phyloP scores from a whole-genome alignment of 2,113 vertebrate genomes.

The Hiodon tergisus region DNA sequence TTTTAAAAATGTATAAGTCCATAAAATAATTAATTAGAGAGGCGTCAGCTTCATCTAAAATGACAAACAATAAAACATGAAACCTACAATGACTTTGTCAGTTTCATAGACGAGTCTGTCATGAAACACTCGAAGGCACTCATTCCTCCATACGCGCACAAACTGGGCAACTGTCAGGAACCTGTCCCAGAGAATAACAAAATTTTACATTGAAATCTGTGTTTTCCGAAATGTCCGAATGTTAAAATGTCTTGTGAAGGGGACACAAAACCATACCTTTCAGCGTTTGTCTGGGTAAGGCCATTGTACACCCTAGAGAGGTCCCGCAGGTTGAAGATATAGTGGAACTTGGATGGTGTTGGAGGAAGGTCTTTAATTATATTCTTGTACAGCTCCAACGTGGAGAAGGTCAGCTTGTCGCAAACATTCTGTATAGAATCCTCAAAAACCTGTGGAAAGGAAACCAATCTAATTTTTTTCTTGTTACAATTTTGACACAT shows the following conservation, averaged over 20 bases:
- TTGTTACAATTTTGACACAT: too few relatives aligned
- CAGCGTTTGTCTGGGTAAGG: slow-evolving; percentile 73
- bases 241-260: background rate
- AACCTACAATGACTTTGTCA: slow-evolving; percentile 81
- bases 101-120: slow-evolving; percentile 82
- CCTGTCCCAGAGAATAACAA: slow-evolving; percentile 49
- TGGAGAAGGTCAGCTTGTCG: slow-evolving; percentile 76
- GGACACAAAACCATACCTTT: slow-evolving; percentile 62
- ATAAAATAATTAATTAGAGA: background rate
- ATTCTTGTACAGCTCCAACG: slow-evolving; percentile 75
- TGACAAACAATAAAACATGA: background rate
- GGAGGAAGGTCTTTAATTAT: slow-evolving; percentile 82
- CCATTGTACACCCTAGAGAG: slow-evolving; percentile 85
- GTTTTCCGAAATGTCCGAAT: background rate
- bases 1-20: background rate
- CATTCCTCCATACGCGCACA: slow-evolving; percentile 94
- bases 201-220: background rate
- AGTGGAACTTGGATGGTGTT: slow-evolving; percentile 95
- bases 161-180: slow-evolving; percentile 78
- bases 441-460: slow-evolving; percentile 65
- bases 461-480: background rate
- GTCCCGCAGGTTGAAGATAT: slow-evolving; percentile 93
- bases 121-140: slow-evolving; percentile 89
- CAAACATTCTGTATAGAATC: slow-evolving; percentile 65
- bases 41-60: too few relatives aligned